phyloP scores from a whole-genome alignment of 2,797 vertebrate species.

The Malacoraja senta region DNA sequence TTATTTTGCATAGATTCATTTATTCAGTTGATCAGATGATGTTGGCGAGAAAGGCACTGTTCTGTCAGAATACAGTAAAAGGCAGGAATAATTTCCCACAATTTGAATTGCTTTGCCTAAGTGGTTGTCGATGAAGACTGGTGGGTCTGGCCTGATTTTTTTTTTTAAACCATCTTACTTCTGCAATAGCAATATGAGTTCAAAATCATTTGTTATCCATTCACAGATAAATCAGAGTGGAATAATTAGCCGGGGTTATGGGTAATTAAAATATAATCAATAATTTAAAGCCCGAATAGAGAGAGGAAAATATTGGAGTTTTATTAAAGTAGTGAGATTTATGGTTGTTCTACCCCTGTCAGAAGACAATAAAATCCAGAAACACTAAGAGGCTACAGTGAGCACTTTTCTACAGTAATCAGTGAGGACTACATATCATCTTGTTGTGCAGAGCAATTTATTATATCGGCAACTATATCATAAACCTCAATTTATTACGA shows the following conservation, averaged over 20 bases:
- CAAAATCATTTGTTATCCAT: neutral
- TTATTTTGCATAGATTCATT: constrained; percentile 10
- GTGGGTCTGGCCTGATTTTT: too few relatives aligned
- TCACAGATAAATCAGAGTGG: constrained; percentile 4
- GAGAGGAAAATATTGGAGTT: neutral
- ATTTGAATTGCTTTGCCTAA: neutral
- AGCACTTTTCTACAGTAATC: neutral
- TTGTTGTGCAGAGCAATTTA: neutral
- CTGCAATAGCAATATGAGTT: neutral
- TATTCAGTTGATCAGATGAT: neutral
- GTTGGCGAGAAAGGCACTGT: neutral
- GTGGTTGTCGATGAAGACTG: neutral
- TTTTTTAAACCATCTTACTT: neutral
- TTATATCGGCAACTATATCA: neutral
- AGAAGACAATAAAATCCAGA: neutral
- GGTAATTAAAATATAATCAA: constrained; percentile 6
- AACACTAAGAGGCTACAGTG: neutral
- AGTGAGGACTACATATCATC: neutral
- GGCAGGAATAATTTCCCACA: neutral
- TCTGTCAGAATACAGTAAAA: neutral
- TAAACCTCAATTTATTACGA: neutral
- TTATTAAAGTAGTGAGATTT: constrained; percentile 17
- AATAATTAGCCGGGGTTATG: neutral
- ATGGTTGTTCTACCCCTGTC: neutral
- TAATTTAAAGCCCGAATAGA: neutral